Conservation (phyloP, 64 coral and sea anemone species). For the Montipora efflorescens region DNA sequence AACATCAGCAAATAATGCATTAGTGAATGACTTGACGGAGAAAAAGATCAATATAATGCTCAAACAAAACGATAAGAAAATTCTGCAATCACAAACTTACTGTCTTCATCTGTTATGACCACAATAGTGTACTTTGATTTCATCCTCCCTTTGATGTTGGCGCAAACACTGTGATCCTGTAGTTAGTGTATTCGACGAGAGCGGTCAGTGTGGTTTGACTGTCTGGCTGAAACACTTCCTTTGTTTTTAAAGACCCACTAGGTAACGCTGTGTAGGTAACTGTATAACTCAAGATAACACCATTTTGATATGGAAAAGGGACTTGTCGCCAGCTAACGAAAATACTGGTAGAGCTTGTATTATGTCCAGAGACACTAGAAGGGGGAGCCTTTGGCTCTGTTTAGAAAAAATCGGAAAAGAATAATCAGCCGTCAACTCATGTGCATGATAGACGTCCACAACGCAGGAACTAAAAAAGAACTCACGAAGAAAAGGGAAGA, state of each 20-base stretch:
- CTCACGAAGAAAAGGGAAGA: no score
- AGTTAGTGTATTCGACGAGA: not conserved
- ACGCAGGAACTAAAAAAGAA: no score
- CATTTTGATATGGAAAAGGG: not conserved
- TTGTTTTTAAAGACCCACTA: not conserved
- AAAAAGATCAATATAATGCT: not conserved
- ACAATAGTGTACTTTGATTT: no score
- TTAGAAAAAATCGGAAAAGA: not conserved
- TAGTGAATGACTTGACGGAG: not conserved
- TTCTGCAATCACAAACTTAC: not conserved
- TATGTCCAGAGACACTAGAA: no score
- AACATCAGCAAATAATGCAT: no score
- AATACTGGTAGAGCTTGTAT: no score
- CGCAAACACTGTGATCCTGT: conserved; percentile 29
- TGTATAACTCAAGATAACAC: not conserved
- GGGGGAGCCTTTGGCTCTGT: no score
- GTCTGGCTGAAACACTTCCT: not conserved
- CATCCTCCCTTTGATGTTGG: not conserved
- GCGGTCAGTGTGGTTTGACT: not conserved
- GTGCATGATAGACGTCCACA: no score
- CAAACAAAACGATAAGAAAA: not conserved
- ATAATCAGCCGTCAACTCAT: no score
- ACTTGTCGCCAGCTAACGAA: not conserved
- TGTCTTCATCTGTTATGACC: not conserved
- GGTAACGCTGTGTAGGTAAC: not conserved